phyloP scores from a whole-genome alignment of 2,113 vertebrate species.

The Entomyzon cyanotis region DNA sequence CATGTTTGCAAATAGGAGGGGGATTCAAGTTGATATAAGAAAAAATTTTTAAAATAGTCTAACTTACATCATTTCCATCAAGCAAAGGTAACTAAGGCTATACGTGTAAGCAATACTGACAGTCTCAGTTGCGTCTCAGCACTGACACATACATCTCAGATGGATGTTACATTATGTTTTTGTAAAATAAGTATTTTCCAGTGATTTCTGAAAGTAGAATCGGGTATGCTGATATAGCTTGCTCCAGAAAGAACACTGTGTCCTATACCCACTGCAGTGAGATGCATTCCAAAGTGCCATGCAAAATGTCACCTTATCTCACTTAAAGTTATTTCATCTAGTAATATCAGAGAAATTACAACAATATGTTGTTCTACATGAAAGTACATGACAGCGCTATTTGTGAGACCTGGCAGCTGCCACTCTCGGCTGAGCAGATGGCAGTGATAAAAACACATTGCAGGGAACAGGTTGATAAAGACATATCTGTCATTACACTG shows the following conservation, averaged over 20 bases:
- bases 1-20: neutral
- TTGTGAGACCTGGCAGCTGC: constrained; percentile 69
- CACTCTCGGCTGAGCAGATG: constrained; percentile 66
- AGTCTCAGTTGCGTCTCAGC: neutral
- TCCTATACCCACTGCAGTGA: neutral
- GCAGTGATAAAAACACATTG: constrained; percentile 62
- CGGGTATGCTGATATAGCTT: neutral
- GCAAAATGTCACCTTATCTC: constrained; percentile 43
- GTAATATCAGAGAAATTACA: constrained; percentile 60
- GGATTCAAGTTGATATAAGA: neutral
- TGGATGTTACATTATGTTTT: neutral
- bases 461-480: constrained; percentile 65
- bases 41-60: neutral
- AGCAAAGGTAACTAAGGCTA: neutral
- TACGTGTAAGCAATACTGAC: neutral
- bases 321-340: constrained; percentile 39
- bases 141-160: neutral
- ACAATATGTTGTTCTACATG: constrained; percentile 41
- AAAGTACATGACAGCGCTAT: constrained; percentile 48
- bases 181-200: neutral
- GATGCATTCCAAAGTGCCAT: neutral
- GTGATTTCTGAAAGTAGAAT: constrained; percentile 29
- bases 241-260: neutral
- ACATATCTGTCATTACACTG: constrained; percentile 46
- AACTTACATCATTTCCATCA: neutral